These are phyloP conservation scores for Nemotelus pantherinus DNA, from an alignment of 2,888 invertebrate species.

Conservation along the genomic window DNA sequence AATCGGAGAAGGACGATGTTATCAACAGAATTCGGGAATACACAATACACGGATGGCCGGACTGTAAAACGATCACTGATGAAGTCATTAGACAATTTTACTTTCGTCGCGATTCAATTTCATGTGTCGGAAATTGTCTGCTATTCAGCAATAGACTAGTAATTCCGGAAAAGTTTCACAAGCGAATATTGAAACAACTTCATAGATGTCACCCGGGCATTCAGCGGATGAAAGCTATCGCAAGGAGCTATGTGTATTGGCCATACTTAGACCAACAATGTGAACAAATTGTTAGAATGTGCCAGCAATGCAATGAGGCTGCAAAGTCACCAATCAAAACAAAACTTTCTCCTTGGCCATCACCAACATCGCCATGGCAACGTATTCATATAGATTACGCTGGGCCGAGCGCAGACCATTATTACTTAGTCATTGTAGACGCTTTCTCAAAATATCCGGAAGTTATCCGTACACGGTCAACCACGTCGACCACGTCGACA, in stretches of 20 bases:
- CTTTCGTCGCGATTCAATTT: conserved; percentile 20
- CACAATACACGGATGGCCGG: not conserved
- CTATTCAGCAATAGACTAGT: conserved; percentile 47
- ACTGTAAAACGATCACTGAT: not conserved
- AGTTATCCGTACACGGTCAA: conserved; percentile 53
- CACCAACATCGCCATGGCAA: conserved; percentile 44
- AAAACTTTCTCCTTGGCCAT: no score
- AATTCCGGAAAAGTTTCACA: conserved; percentile 43
- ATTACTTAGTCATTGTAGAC: conserved; percentile 57
- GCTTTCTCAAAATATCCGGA: conserved; percentile 57
- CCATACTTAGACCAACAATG: conserved; percentile 46
- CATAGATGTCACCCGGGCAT: conserved; percentile 54
- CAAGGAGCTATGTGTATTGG: conserved; percentile 55
- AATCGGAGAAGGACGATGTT: not conserved
- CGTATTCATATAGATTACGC: conserved; percentile 58
- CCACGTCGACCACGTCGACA: not conserved
- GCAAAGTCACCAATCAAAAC: conserved; percentile 55
- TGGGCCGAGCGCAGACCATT: conserved; percentile 47
- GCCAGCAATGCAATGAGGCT: conserved; percentile 23
- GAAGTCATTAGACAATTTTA: not conserved
- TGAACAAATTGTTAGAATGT: not conserved
- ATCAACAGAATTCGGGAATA: not conserved
- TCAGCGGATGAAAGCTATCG: conserved; percentile 56
- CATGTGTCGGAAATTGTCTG: conserved; percentile 31
- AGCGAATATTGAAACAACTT: conserved; percentile 52